These are phyloP conservation scores for Eulemur coronatus DNA, from an alignment of 2,797 vertebrate genomes.

Conservation along the genomic window DNA sequence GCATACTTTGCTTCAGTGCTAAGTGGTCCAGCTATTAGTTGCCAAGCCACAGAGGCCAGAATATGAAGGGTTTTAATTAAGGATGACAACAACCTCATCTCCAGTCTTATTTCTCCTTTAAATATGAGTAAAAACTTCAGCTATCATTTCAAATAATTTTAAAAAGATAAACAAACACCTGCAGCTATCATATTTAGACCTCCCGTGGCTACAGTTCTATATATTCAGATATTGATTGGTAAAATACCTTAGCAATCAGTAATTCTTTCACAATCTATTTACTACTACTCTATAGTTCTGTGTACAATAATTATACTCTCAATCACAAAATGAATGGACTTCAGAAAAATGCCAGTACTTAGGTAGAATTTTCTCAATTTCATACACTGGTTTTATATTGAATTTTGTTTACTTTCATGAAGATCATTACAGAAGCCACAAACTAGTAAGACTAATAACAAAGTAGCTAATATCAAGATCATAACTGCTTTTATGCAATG, in stretches of 20 bases:
- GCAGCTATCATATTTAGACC: not conserved
- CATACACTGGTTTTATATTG: not conserved
- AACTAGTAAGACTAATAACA: not conserved
- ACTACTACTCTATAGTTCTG: not conserved
- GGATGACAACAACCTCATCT: not conserved
- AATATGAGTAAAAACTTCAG: not conserved
- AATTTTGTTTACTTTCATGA: not conserved
- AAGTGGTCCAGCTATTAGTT: not conserved
- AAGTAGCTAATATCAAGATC: not conserved
- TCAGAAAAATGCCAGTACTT: not conserved
- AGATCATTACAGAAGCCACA: not conserved
- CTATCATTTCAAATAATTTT: not conserved
- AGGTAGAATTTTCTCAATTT: not conserved
- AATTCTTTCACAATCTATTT: conserved; percentile 2
- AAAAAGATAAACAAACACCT: not conserved
- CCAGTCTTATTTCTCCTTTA: not conserved
- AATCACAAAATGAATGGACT: not conserved
- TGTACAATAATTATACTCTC: not conserved
- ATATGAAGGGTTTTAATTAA: not conserved
- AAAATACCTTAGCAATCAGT: conserved; percentile 3
- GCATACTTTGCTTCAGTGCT: not conserved
- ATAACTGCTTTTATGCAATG: not conserved
- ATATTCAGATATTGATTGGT: not conserved
- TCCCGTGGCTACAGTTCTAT: not conserved
- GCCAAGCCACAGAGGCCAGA: not conserved